These are phyloP conservation scores for Eriocheir sinensis DNA, from an alignment of 1,140 invertebrate genomes.

Conservation along the genomic window DNA sequence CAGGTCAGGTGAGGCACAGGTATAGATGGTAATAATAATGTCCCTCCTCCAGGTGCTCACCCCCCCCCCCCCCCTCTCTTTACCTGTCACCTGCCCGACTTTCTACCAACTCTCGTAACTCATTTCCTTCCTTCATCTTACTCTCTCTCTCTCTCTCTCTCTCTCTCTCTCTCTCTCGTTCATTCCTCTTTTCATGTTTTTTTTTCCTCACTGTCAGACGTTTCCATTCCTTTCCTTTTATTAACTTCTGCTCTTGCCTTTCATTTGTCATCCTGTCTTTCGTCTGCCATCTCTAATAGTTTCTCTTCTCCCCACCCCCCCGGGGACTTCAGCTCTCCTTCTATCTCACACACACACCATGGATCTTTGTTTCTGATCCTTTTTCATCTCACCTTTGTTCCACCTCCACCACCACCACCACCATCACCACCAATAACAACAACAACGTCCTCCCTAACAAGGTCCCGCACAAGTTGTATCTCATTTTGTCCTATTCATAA, in stretches of 20 bases:
- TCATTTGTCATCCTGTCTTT: not conserved
- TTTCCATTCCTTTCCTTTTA: not conserved
- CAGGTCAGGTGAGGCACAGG: not conserved
- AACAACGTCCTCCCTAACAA: too few species aligned
- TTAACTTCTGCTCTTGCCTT: not conserved
- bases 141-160: not conserved
- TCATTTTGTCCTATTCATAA: too few species aligned
- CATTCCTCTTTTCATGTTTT: not conserved
- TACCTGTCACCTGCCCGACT: not conserved
- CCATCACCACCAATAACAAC: too few species aligned
- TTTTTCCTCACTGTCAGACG: not conserved
- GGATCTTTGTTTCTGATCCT: too few species aligned
- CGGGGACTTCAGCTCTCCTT: not conserved
- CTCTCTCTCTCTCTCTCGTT: not conserved
- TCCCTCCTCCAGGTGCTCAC: not conserved
- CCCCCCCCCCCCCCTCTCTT: not conserved
- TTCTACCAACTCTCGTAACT: conserved; percentile 35
- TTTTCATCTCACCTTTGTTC: too few species aligned
- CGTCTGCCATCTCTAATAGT: not conserved
- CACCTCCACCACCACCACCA: too few species aligned
- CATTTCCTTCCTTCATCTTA: not conserved
- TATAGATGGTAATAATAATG: conserved; percentile 19
- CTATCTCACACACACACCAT: conserved; percentile 2
- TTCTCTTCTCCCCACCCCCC: not conserved
- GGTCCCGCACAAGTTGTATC: too few species aligned